Evolutionary conservation across 1,140 invertebrate genomes (phyloP), one percentile per base, ranked within the genome.

Genomic region (Ectropis grisescens): DNA sequence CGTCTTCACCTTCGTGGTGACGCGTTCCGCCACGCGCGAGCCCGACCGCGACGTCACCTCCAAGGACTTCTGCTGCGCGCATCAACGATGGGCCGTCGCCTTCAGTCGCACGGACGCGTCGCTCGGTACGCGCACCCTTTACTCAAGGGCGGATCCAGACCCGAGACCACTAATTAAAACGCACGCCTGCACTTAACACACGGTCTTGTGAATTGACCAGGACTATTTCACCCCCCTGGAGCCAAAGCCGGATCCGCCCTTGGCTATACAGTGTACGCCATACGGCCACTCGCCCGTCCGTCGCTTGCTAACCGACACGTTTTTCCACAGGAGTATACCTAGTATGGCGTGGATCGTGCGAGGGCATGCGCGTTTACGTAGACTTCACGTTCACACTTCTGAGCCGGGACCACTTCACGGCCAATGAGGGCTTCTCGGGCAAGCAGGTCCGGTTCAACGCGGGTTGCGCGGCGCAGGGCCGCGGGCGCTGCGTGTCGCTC

Each of bases 11-110:
- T 93, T 93, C 70, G 89, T 93, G 43, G 91, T 93, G 35, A 93
- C 91, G 13, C 86, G 89, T 47, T 91, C 88, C 29, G 91, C 92
- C 48, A 92, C 91, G 4, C 80, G 91, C 15, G 91, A 93, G 75
- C 85, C 91, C 6, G 90, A 93, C 69, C 87, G 91, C 29, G 91
- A 93, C 75, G 90, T 93, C 47, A 93, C 91, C 19, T 91, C 90
- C 41, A 93, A 93, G 72, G 93, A 95, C 61, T 91, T 95, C 67
- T 87, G 88, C 13, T 94, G 92, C 75, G 92, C 92, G 5, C 91
- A 93, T 65, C 93, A 95, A 57, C 85, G 88, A 80, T 96, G 93
- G 93, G 91, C 91, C n/a, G 90, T 95, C 32, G 91, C 91, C 1
- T 93, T 95, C 70, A 90, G 89, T 0, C 85, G 91, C 11, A 89